phyloP scores from a whole-genome alignment of 2,888 invertebrate species.

The Tryphoninae sp. region DNA sequence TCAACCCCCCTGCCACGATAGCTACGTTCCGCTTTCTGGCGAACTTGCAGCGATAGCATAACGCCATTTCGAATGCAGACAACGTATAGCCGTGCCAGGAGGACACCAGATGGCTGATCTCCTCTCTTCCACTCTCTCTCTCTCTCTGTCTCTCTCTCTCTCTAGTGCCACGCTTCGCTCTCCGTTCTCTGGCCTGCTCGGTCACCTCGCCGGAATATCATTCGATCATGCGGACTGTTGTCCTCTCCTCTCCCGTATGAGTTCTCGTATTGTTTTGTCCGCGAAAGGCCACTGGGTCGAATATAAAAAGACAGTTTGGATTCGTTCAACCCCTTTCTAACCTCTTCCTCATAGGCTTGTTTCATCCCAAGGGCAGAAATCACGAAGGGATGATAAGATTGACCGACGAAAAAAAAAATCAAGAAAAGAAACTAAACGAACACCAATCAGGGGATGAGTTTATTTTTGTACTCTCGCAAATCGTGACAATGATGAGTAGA shows the following conservation, averaged over 20 bases:
- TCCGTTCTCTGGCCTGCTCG: background rate
- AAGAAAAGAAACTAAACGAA: no score
- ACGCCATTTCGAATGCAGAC: conserved; percentile 66
- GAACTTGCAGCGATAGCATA: conserved; percentile 59
- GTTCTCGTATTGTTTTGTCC: conserved; percentile 65
- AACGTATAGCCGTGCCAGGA: conserved; percentile 55
- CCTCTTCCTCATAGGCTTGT: no score
- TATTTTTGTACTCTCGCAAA: no score
- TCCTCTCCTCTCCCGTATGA: conserved; percentile 59
- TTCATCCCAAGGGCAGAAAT: no score
- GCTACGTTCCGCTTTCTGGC: conserved; percentile 48
- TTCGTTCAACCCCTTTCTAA: no score
- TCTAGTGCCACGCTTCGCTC: background rate
- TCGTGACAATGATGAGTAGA: no score
- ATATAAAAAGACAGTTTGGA: no score
- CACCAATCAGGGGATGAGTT: no score
- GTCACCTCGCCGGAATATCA: conserved; percentile 62
- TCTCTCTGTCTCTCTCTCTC: background rate
- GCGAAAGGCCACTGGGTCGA: conserved; percentile 36
- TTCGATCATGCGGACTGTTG: conserved; percentile 63
- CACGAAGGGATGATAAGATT: no score
- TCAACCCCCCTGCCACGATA: conserved; percentile 29
- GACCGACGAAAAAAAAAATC: no score
- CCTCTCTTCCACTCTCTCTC: background rate
- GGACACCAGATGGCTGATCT: conserved; percentile 56